phyloP scores from a whole-genome alignment of 30 jellyfish, hydroid and myxozoan species.

The Pelagia noctiluca region DNA sequence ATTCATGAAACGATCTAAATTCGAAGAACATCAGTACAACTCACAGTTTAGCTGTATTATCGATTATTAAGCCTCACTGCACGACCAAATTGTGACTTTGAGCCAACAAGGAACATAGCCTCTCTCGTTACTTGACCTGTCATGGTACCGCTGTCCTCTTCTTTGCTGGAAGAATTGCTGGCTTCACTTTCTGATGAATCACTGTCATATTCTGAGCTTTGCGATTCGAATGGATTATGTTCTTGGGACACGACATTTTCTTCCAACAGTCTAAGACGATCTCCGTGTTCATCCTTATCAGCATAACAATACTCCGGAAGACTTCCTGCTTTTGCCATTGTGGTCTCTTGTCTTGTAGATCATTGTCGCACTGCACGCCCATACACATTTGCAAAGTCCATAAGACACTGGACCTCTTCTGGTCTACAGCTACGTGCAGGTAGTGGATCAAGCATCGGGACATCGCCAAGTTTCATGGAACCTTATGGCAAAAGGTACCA shows the following conservation, averaged over 20 bases:
- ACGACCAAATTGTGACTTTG: slow-evolving; percentile 1
- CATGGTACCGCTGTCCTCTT: background rate
- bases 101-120: slow-evolving; percentile 1
- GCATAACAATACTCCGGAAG: background rate
- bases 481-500: background rate
- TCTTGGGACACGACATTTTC: no score
- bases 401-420: background rate
- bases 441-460: slow-evolving; percentile 4
- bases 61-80: background rate
- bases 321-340: slow-evolving; percentile 3
- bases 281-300: background rate
- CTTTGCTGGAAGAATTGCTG: background rate
- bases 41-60: background rate
- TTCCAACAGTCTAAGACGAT: background rate
- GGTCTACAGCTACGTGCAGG: slow-evolving; percentile 2
- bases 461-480: background rate
- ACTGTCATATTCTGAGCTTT: background rate
- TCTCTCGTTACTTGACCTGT: slow-evolving; percentile 6
- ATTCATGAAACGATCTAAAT: no score
- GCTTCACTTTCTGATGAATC: background rate
- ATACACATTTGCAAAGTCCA: background rate
- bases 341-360: background rate
- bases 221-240: no score
- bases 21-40: background rate
- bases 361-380: slow-evolving; percentile 2